These are phyloP conservation scores for Sphenopsis melanotis DNA, from an alignment of 2,797 vertebrate species.

Conservation along the genomic window DNA sequence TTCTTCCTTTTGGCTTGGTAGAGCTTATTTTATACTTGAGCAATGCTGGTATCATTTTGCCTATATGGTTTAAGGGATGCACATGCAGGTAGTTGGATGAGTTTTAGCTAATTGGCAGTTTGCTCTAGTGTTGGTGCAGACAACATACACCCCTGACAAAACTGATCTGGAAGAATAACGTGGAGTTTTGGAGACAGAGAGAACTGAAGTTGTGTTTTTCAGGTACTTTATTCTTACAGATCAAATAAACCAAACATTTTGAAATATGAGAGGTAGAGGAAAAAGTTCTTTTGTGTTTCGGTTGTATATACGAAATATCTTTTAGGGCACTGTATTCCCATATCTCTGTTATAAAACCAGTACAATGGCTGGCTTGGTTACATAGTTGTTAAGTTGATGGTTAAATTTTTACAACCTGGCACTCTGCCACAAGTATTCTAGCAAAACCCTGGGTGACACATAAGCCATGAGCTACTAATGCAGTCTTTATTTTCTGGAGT, in stretches of 20 bases:
- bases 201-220: neutral
- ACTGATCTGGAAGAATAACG: neutral
- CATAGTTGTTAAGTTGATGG: neutral
- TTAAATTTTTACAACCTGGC: neutral
- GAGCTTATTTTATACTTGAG: neutral
- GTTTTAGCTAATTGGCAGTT: neutral
- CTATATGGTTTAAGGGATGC: neutral
- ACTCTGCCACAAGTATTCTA: neutral
- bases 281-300: neutral
- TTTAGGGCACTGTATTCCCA: neutral
- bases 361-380: neutral
- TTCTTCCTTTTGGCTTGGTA: neutral
- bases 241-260: slow-evolving; percentile 26
- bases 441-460: neutral
- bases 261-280: neutral
- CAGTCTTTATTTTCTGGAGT: neutral
- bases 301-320: neutral
- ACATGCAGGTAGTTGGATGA: neutral
- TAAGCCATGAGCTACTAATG: neutral
- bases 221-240: neutral
- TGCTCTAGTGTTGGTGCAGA: neutral
- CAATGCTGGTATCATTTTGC: neutral
- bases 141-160: neutral
- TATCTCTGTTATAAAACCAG: neutral
- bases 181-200: neutral